phyloP scores from a whole-genome alignment of 2,888 invertebrate species.

The Drosophila kuntzei region DNA sequence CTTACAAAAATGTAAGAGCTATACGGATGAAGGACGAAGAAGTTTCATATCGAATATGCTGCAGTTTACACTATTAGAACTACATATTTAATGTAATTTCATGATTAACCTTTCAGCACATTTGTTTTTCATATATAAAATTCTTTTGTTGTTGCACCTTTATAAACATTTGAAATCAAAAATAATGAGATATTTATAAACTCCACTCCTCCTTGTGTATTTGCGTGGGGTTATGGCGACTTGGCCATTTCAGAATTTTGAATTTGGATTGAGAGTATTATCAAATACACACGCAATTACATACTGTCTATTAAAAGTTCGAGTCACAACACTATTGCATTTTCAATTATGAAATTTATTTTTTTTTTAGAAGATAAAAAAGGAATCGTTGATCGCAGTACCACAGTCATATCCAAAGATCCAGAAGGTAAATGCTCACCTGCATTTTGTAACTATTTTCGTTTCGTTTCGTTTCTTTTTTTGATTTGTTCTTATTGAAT shows the following conservation, averaged over 20 bases:
- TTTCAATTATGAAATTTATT: conserved; percentile 73
- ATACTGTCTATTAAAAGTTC: conserved; percentile 9
- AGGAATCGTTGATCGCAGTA: conserved; percentile 96
- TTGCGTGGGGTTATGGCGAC: conserved; percentile 1
- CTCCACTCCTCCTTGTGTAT: conserved; percentile 5
- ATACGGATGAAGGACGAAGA: background rate
- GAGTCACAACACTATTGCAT: conserved; percentile 45
- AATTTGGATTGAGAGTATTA: background rate
- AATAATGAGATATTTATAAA: conserved; percentile 1
- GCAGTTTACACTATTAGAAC: background rate
- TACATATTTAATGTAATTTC: background rate
- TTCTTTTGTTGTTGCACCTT: conserved; percentile 10
- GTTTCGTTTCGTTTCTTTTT: conserved; percentile 1
- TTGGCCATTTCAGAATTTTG: background rate
- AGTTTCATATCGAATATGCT: background rate
- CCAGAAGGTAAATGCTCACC: conserved; percentile 88
- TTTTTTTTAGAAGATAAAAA: conserved; percentile 91
- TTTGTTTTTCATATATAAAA: background rate
- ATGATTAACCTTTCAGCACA: background rate
- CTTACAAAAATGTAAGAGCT: background rate
- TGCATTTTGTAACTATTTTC: conserved; percentile 13
- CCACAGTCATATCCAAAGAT: conserved; percentile 97
- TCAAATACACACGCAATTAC: conserved; percentile 15
- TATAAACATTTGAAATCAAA: conserved; percentile 6
- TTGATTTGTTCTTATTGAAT: conserved; percentile 1